Evolutionary conservation across 2,888 invertebrate species (phyloP), one percentile per base, ranked within the genome.

Genomic region (Drosophila prostipennis): DNA sequence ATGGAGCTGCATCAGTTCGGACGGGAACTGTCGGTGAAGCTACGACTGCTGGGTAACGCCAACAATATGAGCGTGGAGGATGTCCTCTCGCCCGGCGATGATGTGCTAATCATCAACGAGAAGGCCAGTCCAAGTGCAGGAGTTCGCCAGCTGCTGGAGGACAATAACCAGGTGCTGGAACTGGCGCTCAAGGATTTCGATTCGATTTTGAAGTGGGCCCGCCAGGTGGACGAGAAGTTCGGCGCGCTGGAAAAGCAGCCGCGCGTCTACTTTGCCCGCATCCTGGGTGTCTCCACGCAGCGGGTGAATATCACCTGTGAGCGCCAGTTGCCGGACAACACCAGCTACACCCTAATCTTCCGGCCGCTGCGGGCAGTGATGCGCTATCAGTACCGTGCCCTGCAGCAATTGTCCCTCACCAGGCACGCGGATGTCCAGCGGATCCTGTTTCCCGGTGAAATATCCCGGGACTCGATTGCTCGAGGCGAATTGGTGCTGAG

Each of bases 331-430:
- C 75, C 85, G 4, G 69, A 75, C 29, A 73, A 81, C 10, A 70
- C 67, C 7, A 65, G 69, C 2, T 89, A 74, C 53, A 65, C 83
- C 2, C 48, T 91, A 11, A 67, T 82, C 16, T 88, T 89, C 56
- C 84, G 88, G 0, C 91, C 91, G 5, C 53, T 78, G 1, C 86
- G 91, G 2, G 72, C 87, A 3, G 60, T 76, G 3, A 57, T 90
- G n/a, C 89, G 83, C 0, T 90, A 88, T 68, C 91, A 91, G 59
- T 89, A 90, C 59, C 84, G 88, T n/a, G 89, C 91, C 0, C 54
- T 91, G 3, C 52, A 87, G 34, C 64, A 80, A 36, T 56, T 91
- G 11, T 46, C 69, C 6, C 36, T 60, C 0, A 76, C 61, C 7
- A 63, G 46, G 0, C 36, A 45, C 2, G 36, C 42, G 13, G 58